Evolutionary conservation across 23 tunicate species (phyloP), one percentile per base, ranked within the genome.

Genomic region (Trididemnum nubilum): DNA sequence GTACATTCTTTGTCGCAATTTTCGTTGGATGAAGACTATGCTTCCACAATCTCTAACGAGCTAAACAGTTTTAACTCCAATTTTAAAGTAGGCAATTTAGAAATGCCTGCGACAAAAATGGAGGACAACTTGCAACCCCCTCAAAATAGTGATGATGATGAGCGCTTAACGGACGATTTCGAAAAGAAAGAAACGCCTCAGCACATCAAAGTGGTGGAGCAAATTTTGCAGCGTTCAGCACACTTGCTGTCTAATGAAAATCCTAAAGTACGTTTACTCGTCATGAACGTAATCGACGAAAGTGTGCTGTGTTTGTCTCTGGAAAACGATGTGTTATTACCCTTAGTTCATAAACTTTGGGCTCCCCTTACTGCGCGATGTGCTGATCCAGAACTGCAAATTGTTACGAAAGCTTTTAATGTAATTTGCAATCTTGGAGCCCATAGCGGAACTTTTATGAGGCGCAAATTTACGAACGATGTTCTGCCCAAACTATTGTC

Each of bases 261-360:
- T 35, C 79, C 83, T 15, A 87, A 58, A 59, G 76, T 87, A 30
- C 89, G 98, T 22, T 24, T 93, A 58, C 30, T 71, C 28, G 90
- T 88, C 0, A 84, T 93, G 87, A 87, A 93, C 15, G 73, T 87
- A 21, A 71, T 88, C 36, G 51, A 64, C 0, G 83, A 83, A 49
- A 89, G 89, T 0, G 25, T 93, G 33, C 28, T 64, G 4, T 69
- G 65, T 18, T 15, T 93, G 61, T n/a, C 72, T 33, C 33, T 15
- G 12, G 71, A 87, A 9, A 85, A 88, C 35, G 75, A 87, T 49
- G 65, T 63, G 4, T 78, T 93, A 29, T 74, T 93, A 15, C 98
- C 98, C 33, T 35, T 87, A 77, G 89, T 90, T 15, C 98, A 93
- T 69, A 81, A 88, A 75, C 69, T 93, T 5, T 93, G 98, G 98